These are phyloP conservation scores for Tangara arthus DNA, from an alignment of 2,797 vertebrate genomes.

Conservation along the genomic window DNA sequence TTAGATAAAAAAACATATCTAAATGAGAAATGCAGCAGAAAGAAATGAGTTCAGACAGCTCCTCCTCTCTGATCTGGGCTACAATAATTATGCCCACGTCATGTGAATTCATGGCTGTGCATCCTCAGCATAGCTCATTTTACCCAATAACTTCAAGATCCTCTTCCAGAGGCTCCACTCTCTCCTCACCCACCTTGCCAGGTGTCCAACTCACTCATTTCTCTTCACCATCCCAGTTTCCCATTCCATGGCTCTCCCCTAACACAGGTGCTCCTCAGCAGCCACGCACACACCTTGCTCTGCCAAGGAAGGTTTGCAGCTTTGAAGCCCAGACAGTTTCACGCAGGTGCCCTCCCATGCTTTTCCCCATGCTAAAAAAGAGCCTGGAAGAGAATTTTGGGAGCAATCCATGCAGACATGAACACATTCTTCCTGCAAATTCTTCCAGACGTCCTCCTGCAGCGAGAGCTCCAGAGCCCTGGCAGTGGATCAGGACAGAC, in stretches of 20 bases:
- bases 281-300: background rate
- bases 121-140: background rate
- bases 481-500: background rate
- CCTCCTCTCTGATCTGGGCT: conserved; percentile 28
- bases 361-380: background rate
- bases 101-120: background rate
- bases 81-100: background rate
- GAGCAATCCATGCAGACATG: background rate
- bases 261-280: background rate
- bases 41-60: conserved; percentile 34
- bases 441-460: background rate
- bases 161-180: background rate
- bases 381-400: background rate
- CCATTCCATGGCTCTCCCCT: background rate
- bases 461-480: background rate
- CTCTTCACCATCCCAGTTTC: background rate
- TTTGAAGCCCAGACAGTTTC: background rate
- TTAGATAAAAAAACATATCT: conserved; percentile 36
- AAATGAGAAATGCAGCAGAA: conserved; percentile 45
- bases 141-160: background rate
- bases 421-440: background rate
- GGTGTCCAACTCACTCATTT: background rate
- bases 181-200: background rate
- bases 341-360: background rate
- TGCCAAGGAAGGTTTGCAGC: background rate